These are phyloP conservation scores for Aselliscus stoliczkanus DNA, from an alignment of 2,797 vertebrate genomes.

Conservation along the genomic window DNA sequence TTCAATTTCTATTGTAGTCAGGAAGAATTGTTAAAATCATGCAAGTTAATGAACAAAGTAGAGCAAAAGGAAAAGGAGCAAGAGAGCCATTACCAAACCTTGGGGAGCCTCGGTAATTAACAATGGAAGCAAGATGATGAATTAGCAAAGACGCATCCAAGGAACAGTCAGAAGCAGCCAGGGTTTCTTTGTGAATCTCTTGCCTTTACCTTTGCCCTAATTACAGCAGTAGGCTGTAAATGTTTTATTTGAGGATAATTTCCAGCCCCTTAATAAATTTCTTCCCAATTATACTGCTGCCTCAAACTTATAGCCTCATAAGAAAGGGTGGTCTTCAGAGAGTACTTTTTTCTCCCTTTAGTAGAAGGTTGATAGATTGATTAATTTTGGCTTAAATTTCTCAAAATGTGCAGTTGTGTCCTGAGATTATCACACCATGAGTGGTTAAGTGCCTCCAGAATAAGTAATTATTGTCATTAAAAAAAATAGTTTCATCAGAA, in stretches of 20 bases:
- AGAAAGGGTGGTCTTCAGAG: slow-evolving; percentile 51
- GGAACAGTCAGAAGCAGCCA: slow-evolving; percentile 21
- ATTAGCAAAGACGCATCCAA: slow-evolving; percentile 23
- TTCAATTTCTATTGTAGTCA: not conserved
- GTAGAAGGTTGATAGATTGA: slow-evolving; percentile 67
- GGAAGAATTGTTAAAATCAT: not conserved
- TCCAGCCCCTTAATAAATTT: slow-evolving; percentile 62
- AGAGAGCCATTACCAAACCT: slow-evolving; percentile 31
- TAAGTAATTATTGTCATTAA: slow-evolving; percentile 44
- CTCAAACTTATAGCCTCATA: slow-evolving; percentile 52
- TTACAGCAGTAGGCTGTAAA: slow-evolving; percentile 60
- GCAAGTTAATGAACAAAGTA: slow-evolving; percentile 21
- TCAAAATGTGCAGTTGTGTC: slow-evolving; percentile 15
- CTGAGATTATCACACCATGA: slow-evolving; percentile 56
- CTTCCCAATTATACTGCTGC: slow-evolving; percentile 54
- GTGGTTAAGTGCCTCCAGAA: slow-evolving; percentile 47
- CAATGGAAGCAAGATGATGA: slow-evolving; percentile 40
- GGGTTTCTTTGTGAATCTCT: slow-evolving; percentile 22
- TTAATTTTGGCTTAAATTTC: slow-evolving; percentile 64
- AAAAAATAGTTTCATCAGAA: slow-evolving; percentile 19
- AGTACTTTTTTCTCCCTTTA: slow-evolving; percentile 39
- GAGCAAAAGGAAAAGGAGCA: not conserved
- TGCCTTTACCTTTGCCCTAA: slow-evolving; percentile 64
- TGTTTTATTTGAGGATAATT: slow-evolving; percentile 71
- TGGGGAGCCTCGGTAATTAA: slow-evolving; percentile 38